A percentile compares a stretch with the other conserved stretches of the same genome.
Evolutionary conservation across 2,113 vertebrate species (phyloP).

Genomic region (Chloebia gouldiae): DNA sequence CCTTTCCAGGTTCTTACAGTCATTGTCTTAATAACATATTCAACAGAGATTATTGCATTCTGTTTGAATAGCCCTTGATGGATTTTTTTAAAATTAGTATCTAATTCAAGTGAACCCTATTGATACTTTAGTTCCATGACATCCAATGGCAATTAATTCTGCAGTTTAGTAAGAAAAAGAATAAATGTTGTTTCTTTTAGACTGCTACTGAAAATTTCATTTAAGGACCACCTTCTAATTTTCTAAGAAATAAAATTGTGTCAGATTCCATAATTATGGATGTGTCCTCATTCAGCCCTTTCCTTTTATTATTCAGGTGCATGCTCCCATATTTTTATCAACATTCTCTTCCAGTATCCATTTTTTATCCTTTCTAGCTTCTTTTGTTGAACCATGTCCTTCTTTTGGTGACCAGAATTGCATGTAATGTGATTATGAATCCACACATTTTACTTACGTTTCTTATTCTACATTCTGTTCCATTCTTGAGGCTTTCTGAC

Average conservation of each 20-base stretch:
- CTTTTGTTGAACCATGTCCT: neutral
- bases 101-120: neutral
- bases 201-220: neutral
- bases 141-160: neutral
- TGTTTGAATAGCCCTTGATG: neutral
- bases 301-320: neutral
- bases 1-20: neutral
- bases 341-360: neutral
- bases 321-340: neutral
- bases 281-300: neutral
- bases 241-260: neutral
- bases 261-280: neutral
- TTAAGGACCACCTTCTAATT: neutral
- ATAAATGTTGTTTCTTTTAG: neutral
- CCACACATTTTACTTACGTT: neutral
- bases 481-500: neutral
- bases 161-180: neutral
- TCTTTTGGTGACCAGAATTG: neutral
- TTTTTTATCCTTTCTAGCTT: neutral
- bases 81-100: neutral
- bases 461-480: neutral
- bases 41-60: neutral
- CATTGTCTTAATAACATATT: neutral
- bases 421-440: neutral
- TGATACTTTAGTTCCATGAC: neutral